phyloP scores from a whole-genome alignment of 2,888 invertebrate genomes.

The Lapara coniferarum region DNA sequence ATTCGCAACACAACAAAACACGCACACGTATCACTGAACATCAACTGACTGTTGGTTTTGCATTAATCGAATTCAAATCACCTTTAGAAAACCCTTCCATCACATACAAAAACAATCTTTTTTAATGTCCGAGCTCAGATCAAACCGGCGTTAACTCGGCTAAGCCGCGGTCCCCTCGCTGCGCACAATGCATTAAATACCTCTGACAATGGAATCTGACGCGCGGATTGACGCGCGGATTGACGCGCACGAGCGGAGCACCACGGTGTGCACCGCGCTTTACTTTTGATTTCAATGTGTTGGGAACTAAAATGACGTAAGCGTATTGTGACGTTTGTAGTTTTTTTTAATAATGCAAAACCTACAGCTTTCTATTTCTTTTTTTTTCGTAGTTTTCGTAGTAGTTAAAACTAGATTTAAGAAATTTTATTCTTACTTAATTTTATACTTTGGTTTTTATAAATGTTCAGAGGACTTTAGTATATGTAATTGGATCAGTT shows the following conservation, averaged over 20 bases:
- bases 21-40: constrained; percentile 28
- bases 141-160: constrained; percentile 36
- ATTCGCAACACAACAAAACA: constrained; percentile 15
- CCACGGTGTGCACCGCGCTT: constrained; percentile 53
- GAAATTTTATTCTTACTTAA: too few relatives aligned
- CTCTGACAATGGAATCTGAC: constrained; percentile 59
- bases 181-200: constrained; percentile 56
- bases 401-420: too few relatives aligned
- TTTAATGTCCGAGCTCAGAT: constrained; percentile 57
- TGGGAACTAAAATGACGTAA: constrained; percentile 33
- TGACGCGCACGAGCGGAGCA: constrained; percentile 60
- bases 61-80: constrained; percentile 35
- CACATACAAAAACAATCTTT: constrained; percentile 55
- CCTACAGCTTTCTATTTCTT: too few relatives aligned
- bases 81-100: constrained; percentile 36
- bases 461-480: too few relatives aligned
- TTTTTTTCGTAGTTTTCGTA: too few relatives aligned
- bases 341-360: background rate
- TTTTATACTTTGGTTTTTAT: too few relatives aligned
- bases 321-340: constrained; percentile 22
- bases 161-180: constrained; percentile 44
- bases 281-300: constrained; percentile 31
- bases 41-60: constrained; percentile 25
- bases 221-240: constrained; percentile 51
- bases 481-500: too few relatives aligned